phyloP scores from a whole-genome alignment of 2,888 invertebrate species.

The Parascotia fuliginaria region DNA sequence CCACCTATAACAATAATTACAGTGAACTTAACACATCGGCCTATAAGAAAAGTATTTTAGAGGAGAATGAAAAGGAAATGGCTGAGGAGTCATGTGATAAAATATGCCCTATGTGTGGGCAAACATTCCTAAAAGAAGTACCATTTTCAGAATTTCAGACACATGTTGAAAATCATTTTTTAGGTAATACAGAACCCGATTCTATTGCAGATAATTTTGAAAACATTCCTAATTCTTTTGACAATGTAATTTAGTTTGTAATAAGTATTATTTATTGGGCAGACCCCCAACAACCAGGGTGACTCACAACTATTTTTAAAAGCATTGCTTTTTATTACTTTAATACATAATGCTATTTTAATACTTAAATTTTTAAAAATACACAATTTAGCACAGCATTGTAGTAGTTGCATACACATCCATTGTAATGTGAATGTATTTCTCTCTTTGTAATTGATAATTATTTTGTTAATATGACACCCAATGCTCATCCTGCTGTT shows the following conservation, averaged over 20 bases:
- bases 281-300: too few relatives aligned
- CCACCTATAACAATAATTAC: constrained; percentile 67
- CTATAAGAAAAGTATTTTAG: constrained; percentile 58
- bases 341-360: too few relatives aligned
- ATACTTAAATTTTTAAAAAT: too few relatives aligned
- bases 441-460: too few relatives aligned
- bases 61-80: constrained; percentile 48
- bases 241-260: constrained; percentile 57
- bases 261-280: not conserved
- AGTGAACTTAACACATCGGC: constrained; percentile 66
- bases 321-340: too few relatives aligned
- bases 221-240: constrained; percentile 74
- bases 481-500: too few relatives aligned
- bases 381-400: too few relatives aligned
- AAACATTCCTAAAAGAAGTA: constrained; percentile 84
- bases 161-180: constrained; percentile 92
- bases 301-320: too few relatives aligned
- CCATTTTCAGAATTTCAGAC: constrained; percentile 88
- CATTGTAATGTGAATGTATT: too few relatives aligned
- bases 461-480: too few relatives aligned
- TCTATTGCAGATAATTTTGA: constrained; percentile 84
- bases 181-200: constrained; percentile 84
- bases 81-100: constrained; percentile 71
- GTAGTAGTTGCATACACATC: too few relatives aligned
- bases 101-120: constrained; percentile 92